Evolutionary conservation across 2,888 invertebrate species (phyloP).

Genomic region (Platycnemis pennipes): DNA sequence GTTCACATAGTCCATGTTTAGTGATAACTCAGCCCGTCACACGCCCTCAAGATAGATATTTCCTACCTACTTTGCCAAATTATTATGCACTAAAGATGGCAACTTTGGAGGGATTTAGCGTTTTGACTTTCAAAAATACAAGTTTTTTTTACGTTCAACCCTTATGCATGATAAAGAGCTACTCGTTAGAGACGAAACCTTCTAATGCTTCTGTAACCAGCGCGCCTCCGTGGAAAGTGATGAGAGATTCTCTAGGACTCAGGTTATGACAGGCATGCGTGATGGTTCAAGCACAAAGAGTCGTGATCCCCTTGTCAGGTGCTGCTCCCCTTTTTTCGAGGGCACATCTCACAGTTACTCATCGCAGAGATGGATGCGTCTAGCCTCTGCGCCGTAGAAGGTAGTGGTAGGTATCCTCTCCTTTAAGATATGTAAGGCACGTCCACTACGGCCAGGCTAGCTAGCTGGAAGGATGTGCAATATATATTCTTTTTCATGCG

Average conservation of each 20-base stretch:
- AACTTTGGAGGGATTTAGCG: no score
- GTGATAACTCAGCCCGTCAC: no score
- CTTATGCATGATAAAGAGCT: no score
- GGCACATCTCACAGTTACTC: neutral
- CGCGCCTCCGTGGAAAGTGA: neutral
- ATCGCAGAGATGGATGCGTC: neutral
- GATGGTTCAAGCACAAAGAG: neutral
- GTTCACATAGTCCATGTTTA: no score
- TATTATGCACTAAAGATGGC: no score
- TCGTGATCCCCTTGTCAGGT: neutral
- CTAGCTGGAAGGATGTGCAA: neutral
- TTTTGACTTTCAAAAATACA: no score
- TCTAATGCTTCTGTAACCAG: no score
- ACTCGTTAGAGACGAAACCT: no score
- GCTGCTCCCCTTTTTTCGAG: neutral
- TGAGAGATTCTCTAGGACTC: neutral
- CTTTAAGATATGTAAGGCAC: neutral
- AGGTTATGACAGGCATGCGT: neutral
- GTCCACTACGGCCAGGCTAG: neutral
- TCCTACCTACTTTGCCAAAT: no score
- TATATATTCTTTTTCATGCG: no score
- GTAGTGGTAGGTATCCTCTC: neutral
- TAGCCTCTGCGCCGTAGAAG: neutral
- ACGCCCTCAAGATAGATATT: no score
- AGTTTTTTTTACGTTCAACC: no score